Conservation (phyloP, 1,140 invertebrate species). For the Scaptomyza pallida region DNA sequence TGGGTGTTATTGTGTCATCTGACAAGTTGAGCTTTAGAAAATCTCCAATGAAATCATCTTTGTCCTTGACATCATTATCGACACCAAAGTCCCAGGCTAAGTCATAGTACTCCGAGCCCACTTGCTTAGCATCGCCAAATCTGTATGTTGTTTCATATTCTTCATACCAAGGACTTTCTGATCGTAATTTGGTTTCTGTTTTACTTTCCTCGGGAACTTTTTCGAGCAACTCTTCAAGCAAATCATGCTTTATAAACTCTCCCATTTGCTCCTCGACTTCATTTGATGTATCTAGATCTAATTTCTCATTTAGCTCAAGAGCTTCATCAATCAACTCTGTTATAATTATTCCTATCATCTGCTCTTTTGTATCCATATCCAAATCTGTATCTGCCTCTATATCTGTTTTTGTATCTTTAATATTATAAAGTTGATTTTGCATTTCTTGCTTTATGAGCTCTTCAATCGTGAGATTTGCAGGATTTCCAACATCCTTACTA, state of each 20-base stretch:
- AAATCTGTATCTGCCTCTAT: no score
- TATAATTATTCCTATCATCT: no score
- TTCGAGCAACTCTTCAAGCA: not conserved
- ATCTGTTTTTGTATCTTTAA: no score
- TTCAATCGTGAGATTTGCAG: no score
- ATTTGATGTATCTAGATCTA: not conserved
- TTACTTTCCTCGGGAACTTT: not conserved
- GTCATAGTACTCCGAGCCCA: not conserved
- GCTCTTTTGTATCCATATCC: no score
- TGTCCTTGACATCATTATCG: not conserved
- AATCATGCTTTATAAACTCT: not conserved
- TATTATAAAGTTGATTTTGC: no score
- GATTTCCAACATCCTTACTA: no score
- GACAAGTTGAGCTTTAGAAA: slow-evolving; percentile 17
- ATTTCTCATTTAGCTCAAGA: no score
- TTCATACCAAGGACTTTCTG: slow-evolving; percentile 23
- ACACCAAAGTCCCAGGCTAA: slow-evolving; percentile 15
- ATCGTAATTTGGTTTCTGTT: not conserved
- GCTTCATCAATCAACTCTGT: no score
- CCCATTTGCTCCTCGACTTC: not conserved
- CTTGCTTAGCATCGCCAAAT: slow-evolving; percentile 12
- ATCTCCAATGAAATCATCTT: slow-evolving; percentile 26
- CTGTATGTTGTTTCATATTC: slow-evolving; percentile 1
- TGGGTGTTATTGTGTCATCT: not conserved
- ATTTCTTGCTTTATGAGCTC: no score